phyloP scores from a whole-genome alignment of 2,113 vertebrate species.

The Theristicus caerulescens region DNA sequence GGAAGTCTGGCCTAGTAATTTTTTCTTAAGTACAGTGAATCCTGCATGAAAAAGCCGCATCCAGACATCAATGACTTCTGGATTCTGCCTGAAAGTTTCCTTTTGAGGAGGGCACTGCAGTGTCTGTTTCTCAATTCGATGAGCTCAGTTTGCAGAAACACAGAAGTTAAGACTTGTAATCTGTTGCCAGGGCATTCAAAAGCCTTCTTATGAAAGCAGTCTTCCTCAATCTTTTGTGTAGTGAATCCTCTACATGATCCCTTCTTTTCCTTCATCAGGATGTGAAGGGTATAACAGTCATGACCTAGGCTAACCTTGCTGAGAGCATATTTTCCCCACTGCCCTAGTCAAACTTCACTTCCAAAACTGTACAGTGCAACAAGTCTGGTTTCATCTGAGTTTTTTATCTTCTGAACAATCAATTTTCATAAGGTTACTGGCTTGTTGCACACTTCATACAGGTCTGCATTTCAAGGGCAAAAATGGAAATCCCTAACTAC shows the following conservation, averaged over 20 bases:
- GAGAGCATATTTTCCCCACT: rapidly evolving
- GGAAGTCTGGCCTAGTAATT: neutral
- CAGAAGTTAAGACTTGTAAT: neutral
- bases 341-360: neutral
- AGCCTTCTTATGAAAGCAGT: neutral
- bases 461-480: neutral
- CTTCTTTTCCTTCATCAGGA: neutral
- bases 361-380: neutral
- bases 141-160: neutral
- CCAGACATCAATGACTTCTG: neutral
- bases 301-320: neutral
- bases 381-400: neutral
- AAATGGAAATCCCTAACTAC: neutral
- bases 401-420: neutral
- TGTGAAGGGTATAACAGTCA: neutral
- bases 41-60: neutral
- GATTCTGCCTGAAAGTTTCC: neutral
- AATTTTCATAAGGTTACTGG: neutral
- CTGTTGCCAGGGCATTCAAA: neutral
- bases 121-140: neutral
- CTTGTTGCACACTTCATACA: neutral
- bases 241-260: neutral
- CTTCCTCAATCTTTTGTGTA: neutral
- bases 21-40: neutral
- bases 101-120: neutral